Percentiles rank a stretch among this genome's conserved stretches.
Conservation (phyloP, 2,888 invertebrate genomes). For the Dryococelus australis region DNA sequence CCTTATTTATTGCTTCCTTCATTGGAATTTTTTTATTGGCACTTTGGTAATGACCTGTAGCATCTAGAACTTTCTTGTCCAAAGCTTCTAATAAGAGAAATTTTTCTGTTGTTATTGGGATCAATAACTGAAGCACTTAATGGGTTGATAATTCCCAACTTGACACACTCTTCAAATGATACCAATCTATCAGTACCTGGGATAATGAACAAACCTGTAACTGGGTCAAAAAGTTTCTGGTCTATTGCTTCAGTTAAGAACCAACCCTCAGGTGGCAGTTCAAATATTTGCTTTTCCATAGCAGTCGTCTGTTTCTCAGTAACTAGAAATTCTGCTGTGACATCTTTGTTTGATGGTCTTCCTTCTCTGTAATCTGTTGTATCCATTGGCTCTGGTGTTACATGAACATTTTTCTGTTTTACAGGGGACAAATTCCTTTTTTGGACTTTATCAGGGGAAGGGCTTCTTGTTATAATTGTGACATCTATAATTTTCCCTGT, state of each 20-base stretch:
- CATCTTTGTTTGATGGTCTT: conserved; percentile 18
- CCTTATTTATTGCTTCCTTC: conserved; percentile 75
- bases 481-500: conserved; percentile 30
- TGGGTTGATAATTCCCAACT: conserved; percentile 83
- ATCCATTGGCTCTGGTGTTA: conserved; percentile 31
- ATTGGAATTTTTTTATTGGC: conserved; percentile 69
- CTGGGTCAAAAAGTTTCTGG: conserved; percentile 81
- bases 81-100: conserved; percentile 78
- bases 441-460: conserved; percentile 32
- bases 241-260: conserved; percentile 82
- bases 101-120: conserved; percentile 72
- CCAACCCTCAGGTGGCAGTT: conserved; percentile 86
- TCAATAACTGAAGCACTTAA: conserved; percentile 84
- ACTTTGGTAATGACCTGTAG: conserved; percentile 74
- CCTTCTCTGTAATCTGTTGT: conserved; percentile 22
- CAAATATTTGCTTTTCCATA: conserved; percentile 74
- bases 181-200: conserved; percentile 85
- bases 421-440: conserved; percentile 33
- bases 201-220: conserved; percentile 83
- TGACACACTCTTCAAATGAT: conserved; percentile 87
- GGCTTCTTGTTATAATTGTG: conserved; percentile 24
- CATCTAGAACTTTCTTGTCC: conserved; percentile 79
- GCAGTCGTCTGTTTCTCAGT: conserved; percentile 40
- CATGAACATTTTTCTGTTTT: conserved; percentile 29
- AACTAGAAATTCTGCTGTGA: conserved; percentile 27